Evolutionary conservation across 2,888 invertebrate genomes (phyloP).

Genomic region (Tanytarsus gracilentus): DNA sequence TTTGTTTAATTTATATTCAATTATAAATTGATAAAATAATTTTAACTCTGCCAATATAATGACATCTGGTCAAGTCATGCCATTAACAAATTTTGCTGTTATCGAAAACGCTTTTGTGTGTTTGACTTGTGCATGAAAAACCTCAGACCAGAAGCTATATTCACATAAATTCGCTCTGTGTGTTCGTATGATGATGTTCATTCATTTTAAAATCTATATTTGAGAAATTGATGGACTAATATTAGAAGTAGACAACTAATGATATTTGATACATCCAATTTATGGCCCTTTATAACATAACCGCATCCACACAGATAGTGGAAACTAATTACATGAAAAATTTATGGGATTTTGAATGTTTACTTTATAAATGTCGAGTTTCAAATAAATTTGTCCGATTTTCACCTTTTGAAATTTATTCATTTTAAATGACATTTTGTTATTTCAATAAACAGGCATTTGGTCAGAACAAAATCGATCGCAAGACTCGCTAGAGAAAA

Average conservation of each 20-base stretch:
- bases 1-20: no score
- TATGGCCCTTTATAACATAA: not conserved
- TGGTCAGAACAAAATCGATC: slow-evolving; percentile 48
- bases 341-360: not conserved
- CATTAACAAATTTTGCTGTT: no score
- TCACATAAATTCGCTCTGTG: not conserved
- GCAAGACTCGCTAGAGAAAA: slow-evolving; percentile 12
- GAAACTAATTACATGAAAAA: not conserved
- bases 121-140: no score
- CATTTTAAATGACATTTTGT: not conserved
- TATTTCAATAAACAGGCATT: slow-evolving; percentile 44
- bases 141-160: not conserved
- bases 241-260: slow-evolving; percentile 1
- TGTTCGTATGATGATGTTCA: not conserved
- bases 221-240: not conserved
- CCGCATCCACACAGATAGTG: not conserved
- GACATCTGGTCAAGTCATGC: slow-evolving; percentile 12
- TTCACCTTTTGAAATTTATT: not conserved
- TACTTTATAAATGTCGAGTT: not conserved
- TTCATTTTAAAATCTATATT: not conserved
- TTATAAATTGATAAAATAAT: no score
- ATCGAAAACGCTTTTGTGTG: no score
- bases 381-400: not conserved
- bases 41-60: no score
- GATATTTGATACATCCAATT: not conserved